A percentile compares a stretch with the other conserved stretches of the same genome.
phyloP scores from a whole-genome alignment of 35 echinoderm and acorn worm genomes.

The Diadema setosum region DNA sequence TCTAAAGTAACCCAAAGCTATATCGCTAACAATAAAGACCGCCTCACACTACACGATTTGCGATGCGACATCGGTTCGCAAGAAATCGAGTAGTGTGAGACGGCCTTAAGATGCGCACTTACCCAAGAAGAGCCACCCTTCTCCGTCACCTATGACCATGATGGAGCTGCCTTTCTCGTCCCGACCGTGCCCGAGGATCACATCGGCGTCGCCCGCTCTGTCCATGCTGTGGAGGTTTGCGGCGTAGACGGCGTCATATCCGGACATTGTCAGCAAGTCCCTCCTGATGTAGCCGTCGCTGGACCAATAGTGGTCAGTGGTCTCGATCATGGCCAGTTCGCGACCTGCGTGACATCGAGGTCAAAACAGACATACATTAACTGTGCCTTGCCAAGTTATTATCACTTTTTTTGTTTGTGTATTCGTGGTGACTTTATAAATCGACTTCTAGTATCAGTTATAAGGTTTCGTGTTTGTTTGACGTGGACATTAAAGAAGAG shows the following conservation, averaged over 20 bases:
- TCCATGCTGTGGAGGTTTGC: constrained; percentile 1
- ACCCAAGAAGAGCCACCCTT: constrained; percentile 78
- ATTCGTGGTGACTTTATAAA: too few relatives aligned
- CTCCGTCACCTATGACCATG: constrained; percentile 48
- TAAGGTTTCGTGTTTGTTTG: too few relatives aligned
- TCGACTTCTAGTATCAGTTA: too few relatives aligned
- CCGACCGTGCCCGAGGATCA: constrained; percentile 32
- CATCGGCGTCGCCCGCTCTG: constrained; percentile 50
- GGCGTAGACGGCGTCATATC: not conserved
- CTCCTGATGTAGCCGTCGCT: constrained; percentile 57
- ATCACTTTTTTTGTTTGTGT: too few relatives aligned
- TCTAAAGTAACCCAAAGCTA: too few relatives aligned
- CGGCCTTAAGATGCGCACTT: not conserved
- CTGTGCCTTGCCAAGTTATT: too few relatives aligned
- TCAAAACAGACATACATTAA: too few relatives aligned
- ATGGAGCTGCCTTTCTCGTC: constrained; percentile 58
- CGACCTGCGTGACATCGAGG: constrained; percentile 48
- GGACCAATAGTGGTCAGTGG: constrained; percentile 75
- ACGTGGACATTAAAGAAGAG: too few relatives aligned
- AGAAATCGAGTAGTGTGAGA: too few relatives aligned
- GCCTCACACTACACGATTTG: too few relatives aligned
- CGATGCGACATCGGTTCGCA: too few relatives aligned
- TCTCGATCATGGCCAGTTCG: constrained; percentile 41
- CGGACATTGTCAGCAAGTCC: not conserved
- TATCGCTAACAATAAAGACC: too few relatives aligned